Conservation (phyloP, 2,888 invertebrate genomes). For the Parapristionchus giblindavisi region DNA sequence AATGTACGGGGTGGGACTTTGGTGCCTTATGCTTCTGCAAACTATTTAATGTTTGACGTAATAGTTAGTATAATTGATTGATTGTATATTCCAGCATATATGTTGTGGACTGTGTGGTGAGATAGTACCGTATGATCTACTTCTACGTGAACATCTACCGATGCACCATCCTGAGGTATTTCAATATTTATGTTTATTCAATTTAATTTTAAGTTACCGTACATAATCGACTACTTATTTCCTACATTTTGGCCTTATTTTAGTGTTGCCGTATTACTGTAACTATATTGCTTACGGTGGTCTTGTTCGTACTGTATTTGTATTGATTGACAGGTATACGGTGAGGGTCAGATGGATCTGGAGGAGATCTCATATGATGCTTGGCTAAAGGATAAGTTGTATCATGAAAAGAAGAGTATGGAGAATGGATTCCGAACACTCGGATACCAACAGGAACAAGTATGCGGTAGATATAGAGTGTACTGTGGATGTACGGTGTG, state of each 20-base stretch:
- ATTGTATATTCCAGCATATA: slow-evolving; percentile 47
- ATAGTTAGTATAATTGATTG: background rate
- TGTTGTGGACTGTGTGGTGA: slow-evolving; percentile 68
- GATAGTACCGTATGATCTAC: slow-evolving; percentile 62
- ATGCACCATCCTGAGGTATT: slow-evolving; percentile 64
- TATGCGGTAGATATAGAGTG: background rate
- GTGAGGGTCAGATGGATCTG: slow-evolving; percentile 58
- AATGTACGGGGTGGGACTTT: too few relatives aligned
- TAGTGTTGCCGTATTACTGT: background rate
- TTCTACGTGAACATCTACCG: slow-evolving; percentile 64
- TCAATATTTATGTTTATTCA: background rate
- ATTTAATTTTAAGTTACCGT: background rate
- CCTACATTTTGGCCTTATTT: background rate
- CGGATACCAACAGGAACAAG: background rate
- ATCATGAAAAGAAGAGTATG: slow-evolving; percentile 53
- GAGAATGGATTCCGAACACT: slow-evolving; percentile 50
- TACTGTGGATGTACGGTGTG: background rate
- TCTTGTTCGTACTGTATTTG: background rate
- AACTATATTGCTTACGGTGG: background rate
- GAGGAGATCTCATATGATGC: slow-evolving; percentile 66
- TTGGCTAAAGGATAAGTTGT: slow-evolving; percentile 58
- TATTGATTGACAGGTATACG: slow-evolving; percentile 36
- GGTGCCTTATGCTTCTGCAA: too few relatives aligned
- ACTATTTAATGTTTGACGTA: too few relatives aligned
- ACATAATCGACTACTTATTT: background rate